Conservation (phyloP, 2,113 vertebrate genomes). For the Hypocryptadius cinnamomeus region DNA sequence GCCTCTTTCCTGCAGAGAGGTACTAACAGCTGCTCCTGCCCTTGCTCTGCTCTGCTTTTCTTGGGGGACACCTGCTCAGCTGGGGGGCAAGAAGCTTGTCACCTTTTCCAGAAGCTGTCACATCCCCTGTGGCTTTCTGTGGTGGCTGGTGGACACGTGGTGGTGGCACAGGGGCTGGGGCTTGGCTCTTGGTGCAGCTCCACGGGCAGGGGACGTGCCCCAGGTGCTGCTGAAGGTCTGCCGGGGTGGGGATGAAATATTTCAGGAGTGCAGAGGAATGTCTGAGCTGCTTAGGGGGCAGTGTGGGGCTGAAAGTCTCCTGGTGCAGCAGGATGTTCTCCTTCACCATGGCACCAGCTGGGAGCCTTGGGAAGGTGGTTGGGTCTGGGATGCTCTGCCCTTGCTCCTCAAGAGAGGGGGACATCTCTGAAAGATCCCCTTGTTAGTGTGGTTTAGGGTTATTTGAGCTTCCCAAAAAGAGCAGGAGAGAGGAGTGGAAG, state of each 20-base stretch:
- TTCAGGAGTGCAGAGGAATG: background rate
- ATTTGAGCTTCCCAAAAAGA: background rate
- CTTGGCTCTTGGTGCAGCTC: background rate
- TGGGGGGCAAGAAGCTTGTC: background rate
- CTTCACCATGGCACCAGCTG: background rate
- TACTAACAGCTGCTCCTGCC: conserved; percentile 77
- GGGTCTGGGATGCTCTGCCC: background rate
- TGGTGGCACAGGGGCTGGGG: background rate
- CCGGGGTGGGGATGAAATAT: background rate
- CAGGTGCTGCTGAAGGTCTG: background rate
- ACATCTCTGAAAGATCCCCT: background rate
- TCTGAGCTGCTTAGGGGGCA: background rate
- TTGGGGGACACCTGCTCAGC: background rate
- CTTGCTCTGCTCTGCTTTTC: conserved; percentile 62
- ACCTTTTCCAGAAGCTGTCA: conserved; percentile 7
- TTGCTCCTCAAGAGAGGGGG: background rate
- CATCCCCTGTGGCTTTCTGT: background rate
- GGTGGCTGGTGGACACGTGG: background rate
- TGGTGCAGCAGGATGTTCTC: accelerated
- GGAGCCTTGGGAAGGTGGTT: background rate
- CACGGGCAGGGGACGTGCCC: accelerated
- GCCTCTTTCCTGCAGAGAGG: conserved; percentile 88
- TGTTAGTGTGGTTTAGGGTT: background rate
- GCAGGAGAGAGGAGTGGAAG: background rate
- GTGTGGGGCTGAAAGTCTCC: background rate